Conservation (phyloP, 2,797 vertebrate genomes). For the Chaunax sp. region DNA sequence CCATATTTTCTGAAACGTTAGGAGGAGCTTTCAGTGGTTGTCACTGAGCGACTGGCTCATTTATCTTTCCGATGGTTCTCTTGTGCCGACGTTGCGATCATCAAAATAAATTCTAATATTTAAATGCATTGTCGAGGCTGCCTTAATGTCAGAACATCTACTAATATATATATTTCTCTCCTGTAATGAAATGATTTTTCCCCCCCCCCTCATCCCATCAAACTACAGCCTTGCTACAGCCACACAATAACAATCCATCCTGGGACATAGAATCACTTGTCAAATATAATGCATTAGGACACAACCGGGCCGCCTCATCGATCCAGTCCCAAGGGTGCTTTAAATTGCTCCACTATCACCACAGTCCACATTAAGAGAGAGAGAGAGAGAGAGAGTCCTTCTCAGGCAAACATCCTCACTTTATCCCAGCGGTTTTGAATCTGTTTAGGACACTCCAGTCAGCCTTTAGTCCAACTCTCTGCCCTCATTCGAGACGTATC, state of each 20-base stretch:
- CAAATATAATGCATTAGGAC: constrained; percentile 61
- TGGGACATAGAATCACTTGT: constrained; percentile 58
- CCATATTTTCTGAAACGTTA: too few species aligned
- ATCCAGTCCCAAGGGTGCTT: constrained; percentile 55
- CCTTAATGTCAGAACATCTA: constrained; percentile 31
- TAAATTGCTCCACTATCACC: constrained; percentile 45
- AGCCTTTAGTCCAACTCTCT: constrained; percentile 38
- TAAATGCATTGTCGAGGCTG: background rate
- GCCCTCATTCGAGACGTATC: constrained; percentile 54
- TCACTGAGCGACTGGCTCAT: background rate
- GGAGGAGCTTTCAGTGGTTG: too few species aligned
- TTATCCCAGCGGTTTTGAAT: constrained; percentile 38
- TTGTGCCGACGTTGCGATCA: background rate
- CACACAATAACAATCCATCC: constrained; percentile 56
- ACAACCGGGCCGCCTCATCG: constrained; percentile 58
- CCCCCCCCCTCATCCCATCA: constrained; percentile 28
- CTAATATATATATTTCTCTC: constrained; percentile 9
- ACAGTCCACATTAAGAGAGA: constrained; percentile 7
- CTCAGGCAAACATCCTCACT: constrained; percentile 28
- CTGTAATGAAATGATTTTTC: constrained; percentile 26
- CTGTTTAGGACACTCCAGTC: constrained; percentile 42
- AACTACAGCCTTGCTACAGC: constrained; percentile 14
- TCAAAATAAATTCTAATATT: too few species aligned
- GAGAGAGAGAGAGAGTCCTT: background rate
- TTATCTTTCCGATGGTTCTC: constrained; percentile 11